These are phyloP conservation scores for Odontesthes bonariensis DNA, from an alignment of 2,113 vertebrate species.

Conservation along the genomic window DNA sequence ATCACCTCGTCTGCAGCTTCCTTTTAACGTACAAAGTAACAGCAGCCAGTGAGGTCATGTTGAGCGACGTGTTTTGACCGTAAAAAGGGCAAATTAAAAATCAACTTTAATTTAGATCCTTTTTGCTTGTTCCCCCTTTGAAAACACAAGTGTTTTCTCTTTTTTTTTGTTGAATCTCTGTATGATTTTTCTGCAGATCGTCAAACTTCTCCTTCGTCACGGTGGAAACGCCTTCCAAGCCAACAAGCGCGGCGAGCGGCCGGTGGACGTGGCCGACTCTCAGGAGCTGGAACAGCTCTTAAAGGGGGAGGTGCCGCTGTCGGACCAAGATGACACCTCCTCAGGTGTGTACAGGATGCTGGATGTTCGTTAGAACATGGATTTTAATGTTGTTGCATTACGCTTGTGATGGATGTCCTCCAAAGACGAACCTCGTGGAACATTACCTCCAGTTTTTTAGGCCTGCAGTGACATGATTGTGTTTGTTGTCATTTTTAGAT, in stretches of 20 bases:
- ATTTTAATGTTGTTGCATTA: no score
- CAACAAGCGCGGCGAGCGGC: constrained; percentile 95
- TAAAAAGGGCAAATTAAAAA: neutral
- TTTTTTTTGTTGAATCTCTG: neutral
- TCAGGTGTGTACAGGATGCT: constrained; percentile 84
- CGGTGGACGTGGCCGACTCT: constrained; percentile 97
- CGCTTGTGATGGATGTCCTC: no score
- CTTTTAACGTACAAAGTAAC: neutral
- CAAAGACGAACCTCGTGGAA: no score
- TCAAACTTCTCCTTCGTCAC: constrained; percentile 94
- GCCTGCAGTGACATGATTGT: no score
- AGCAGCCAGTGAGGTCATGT: neutral
- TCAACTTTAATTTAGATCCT: neutral
- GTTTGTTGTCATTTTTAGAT: no score
- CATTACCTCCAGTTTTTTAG: no score
- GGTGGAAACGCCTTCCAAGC: constrained; percentile 97
- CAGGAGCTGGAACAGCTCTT: constrained; percentile 93
- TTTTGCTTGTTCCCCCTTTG: no score
- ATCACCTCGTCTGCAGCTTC: no score
- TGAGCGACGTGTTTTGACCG: neutral
- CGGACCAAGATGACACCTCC: constrained; percentile 93
- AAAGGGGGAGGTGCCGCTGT: constrained; percentile 92
- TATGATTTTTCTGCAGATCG: constrained; percentile 85
- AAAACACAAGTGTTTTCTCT: no score
- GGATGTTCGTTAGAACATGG: neutral